Evolutionary conservation across 2,113 vertebrate species (phyloP).

Genomic region (Pitta sordida): DNA sequence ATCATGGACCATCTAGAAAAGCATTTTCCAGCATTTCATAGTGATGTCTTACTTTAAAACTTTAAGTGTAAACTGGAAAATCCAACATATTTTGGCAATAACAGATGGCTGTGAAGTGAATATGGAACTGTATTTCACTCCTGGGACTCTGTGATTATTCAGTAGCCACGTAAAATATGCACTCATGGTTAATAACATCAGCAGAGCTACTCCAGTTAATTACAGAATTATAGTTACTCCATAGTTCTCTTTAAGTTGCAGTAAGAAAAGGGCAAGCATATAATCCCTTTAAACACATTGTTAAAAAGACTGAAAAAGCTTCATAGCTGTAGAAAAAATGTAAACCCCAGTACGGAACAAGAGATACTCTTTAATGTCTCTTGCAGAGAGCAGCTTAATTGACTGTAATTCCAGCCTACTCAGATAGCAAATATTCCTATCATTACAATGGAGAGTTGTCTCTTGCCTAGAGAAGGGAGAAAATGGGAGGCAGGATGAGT

Average conservation of each 20-base stretch:
- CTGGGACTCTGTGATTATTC: neutral
- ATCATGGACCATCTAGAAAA: neutral
- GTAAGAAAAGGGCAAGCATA: neutral
- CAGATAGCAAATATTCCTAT: neutral
- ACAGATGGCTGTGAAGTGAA: slow-evolving; percentile 17
- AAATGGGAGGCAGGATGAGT: neutral
- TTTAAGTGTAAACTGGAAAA: slow-evolving; percentile 7
- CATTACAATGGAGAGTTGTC: neutral
- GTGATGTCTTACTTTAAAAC: neutral
- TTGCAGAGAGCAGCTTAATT: slow-evolving; percentile 30
- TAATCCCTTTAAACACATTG: slow-evolving; percentile 17
- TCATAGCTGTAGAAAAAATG: neutral
- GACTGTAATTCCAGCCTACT: neutral
- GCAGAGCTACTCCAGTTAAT: slow-evolving; percentile 48
- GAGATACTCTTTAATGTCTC: neutral
- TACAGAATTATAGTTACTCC: slow-evolving; percentile 27
- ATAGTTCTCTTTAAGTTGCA: neutral
- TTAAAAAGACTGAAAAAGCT: slow-evolving; percentile 6
- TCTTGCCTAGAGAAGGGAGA: neutral
- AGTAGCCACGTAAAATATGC: slow-evolving; percentile 26
- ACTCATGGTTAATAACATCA: slow-evolving; percentile 17
- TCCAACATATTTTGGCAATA: slow-evolving; percentile 8
- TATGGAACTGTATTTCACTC: slow-evolving; percentile 16
- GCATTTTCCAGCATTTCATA: neutral
- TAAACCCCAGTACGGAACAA: neutral